A percentile compares a stretch with the other conserved stretches of the same genome.
These are phyloP conservation scores for Lophius americanus DNA, from an alignment of 2,797 vertebrate species.

Conservation along the genomic window DNA sequence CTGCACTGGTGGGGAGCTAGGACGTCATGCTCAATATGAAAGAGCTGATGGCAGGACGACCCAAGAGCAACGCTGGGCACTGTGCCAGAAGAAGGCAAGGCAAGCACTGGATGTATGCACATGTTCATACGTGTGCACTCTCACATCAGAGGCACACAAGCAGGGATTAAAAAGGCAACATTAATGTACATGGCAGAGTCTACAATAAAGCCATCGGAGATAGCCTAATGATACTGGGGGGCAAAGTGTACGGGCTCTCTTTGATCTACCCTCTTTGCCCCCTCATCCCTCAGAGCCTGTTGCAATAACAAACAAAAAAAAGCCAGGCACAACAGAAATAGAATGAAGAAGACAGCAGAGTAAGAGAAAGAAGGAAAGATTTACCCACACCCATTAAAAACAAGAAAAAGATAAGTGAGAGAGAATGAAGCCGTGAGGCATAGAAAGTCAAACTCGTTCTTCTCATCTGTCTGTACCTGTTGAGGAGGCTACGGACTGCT, in stretches of 20 bases:
- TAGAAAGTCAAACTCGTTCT: conserved; percentile 19
- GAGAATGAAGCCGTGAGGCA: conserved; percentile 31
- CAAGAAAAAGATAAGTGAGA: conserved; percentile 30
- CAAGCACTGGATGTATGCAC: background rate
- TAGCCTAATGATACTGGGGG: conserved; percentile 68
- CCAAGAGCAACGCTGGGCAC: conserved; percentile 29
- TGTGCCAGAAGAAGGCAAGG: conserved; percentile 38
- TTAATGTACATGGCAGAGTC: conserved; percentile 17
- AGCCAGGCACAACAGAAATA: conserved; percentile 27
- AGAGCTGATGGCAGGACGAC: conserved; percentile 39
- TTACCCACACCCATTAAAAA: conserved; percentile 40
- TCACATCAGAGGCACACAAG: background rate
- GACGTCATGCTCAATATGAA: conserved; percentile 60
- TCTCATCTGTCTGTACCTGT: conserved; percentile 39
- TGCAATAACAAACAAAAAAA: conserved; percentile 27
- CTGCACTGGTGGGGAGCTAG: conserved; percentile 37
- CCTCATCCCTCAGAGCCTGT: conserved; percentile 47
- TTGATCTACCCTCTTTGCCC: conserved; percentile 60
- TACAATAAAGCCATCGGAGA: conserved; percentile 69
- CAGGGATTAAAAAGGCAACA: conserved; percentile 3
- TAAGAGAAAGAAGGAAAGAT: conserved; percentile 13
- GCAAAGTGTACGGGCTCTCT: conserved; percentile 60
- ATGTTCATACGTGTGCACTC: background rate
- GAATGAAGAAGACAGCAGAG: conserved; percentile 15
- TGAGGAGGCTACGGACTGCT: conserved; percentile 38